phyloP scores from a whole-genome alignment of 2,888 invertebrate genomes.

The Pristionchus maxplancki region DNA sequence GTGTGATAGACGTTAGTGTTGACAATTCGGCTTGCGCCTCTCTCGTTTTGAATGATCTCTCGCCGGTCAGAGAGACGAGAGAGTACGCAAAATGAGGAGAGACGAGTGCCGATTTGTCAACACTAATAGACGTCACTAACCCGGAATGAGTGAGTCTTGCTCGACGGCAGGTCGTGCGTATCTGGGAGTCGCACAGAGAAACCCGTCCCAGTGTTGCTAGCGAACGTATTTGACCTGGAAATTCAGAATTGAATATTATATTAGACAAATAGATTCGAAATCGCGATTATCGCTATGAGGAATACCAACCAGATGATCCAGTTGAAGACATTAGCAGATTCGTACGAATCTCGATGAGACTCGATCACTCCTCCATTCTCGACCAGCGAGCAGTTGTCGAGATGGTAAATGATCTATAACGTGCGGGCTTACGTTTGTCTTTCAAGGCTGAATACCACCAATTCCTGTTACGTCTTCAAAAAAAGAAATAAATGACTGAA shows the following conservation, averaged over 20 bases:
- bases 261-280: no score
- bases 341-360: conserved; percentile 86
- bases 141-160: conserved; percentile 67
- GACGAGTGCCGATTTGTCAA: no score
- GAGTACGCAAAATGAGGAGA: no score
- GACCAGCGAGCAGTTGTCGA: conserved; percentile 89
- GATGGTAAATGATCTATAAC: conserved; percentile 87
- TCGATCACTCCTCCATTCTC: conserved; percentile 89
- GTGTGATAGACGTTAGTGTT: no score
- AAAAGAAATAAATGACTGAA: no score
- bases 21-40: no score
- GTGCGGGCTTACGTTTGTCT: no score
- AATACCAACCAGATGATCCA: conserved; percentile 83
- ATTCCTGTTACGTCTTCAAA: no score
- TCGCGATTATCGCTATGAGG: background rate
- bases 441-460: no score
- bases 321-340: conserved; percentile 97
- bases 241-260: background rate
- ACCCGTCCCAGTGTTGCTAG: conserved; percentile 89
- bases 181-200: conserved; percentile 89
- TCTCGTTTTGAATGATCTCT: no score
- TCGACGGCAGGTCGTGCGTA: conserved; percentile 72
- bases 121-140: no score
- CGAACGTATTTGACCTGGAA: conserved; percentile 81
- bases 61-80: no score